A percentile compares a stretch with the other conserved stretches of the same genome.
Conservation (phyloP, 2,113 vertebrate genomes). For the Rhinolophus sinicus region DNA sequence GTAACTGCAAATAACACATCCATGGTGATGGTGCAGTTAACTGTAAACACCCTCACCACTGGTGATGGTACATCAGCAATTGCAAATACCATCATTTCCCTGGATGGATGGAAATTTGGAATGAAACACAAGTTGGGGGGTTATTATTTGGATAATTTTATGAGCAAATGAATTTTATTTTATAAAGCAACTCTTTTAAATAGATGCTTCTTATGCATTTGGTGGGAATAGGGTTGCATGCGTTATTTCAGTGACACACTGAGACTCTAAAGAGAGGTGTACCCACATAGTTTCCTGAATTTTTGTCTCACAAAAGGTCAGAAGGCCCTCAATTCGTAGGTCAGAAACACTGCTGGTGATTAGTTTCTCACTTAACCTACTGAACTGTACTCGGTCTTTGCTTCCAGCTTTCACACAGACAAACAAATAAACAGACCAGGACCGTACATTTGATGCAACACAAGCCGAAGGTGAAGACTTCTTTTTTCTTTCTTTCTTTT, state of each 20-base stretch:
- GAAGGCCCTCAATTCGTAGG: not conserved
- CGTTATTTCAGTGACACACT: constrained; percentile 20
- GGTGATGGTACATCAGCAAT: not conserved
- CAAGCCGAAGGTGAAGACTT: constrained; percentile 47
- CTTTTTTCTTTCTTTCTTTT: constrained; percentile 57
- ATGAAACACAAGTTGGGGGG: not conserved
- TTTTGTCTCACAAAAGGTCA: constrained; percentile 2
- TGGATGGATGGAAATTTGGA: not conserved
- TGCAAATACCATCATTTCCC: not conserved
- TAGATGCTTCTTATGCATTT: not conserved
- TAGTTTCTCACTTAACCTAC: constrained; percentile 46
- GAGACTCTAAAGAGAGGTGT: not conserved
- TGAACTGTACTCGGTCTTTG: not conserved
- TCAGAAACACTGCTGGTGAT: not conserved
- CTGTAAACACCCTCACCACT: not conserved
- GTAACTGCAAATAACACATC: not conserved
- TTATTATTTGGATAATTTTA: constrained; percentile 30
- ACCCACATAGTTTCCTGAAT: not conserved
- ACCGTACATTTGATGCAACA: constrained; percentile 70
- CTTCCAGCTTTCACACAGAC: constrained; percentile 12
- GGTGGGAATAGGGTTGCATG: not conserved
- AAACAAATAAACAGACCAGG: constrained; percentile 66
- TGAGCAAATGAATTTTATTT: constrained; percentile 6
- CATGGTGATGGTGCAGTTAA: not conserved
- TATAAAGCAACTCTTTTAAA: constrained; percentile 7